A percentile compares a stretch with the other conserved stretches of the same genome.
These are phyloP conservation scores for Mystacornis crossleyi DNA, from an alignment of 2,113 vertebrate genomes.

Conservation along the genomic window DNA sequence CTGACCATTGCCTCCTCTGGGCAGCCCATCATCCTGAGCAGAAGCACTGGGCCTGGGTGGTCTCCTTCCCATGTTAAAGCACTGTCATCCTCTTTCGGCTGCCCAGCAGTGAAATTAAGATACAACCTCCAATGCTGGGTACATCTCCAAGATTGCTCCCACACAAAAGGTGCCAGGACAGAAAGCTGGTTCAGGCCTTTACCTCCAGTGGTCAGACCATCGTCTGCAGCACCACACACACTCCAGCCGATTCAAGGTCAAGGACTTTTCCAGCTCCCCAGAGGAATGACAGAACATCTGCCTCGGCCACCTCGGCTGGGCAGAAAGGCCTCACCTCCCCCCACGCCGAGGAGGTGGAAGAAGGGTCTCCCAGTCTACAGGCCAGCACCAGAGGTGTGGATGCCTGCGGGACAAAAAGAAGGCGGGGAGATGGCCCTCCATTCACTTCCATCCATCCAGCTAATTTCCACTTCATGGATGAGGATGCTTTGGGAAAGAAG, in stretches of 20 bases:
- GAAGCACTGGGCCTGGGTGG: no score
- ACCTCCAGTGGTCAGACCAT: not conserved
- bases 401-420: not conserved
- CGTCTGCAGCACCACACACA: not conserved
- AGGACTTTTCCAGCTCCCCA: not conserved
- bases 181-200: not conserved
- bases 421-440: no score
- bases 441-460: not conserved
- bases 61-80: not conserved
- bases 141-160: not conserved
- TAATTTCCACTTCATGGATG: not conserved
- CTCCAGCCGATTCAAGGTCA: fast-evolving
- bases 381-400: not conserved
- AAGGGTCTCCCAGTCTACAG: not conserved
- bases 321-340: not conserved
- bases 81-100: no score
- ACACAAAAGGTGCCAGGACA: not conserved
- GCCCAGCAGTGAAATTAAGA: not conserved
- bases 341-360: not conserved
- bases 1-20: not conserved
- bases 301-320: not conserved
- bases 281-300: fast-evolving
- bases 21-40: not conserved
- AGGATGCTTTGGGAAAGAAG: not conserved
- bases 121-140: not conserved